phyloP scores from a whole-genome alignment of 1,140 invertebrate species.

The Oryzaephilus surinamensis region DNA sequence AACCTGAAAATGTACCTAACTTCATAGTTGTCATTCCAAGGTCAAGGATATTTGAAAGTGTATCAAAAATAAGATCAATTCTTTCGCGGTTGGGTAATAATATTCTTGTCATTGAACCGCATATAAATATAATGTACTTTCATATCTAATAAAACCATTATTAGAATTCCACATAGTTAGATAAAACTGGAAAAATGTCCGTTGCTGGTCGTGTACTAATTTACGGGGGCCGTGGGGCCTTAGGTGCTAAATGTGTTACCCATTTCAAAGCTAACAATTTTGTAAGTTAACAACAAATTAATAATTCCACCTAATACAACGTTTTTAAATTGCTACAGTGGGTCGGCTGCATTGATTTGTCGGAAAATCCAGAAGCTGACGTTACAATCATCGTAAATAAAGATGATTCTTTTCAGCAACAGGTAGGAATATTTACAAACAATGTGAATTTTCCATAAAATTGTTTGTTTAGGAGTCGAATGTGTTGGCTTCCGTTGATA shows the following conservation, averaged over 20 bases:
- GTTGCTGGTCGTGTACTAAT: slow-evolving; percentile 62
- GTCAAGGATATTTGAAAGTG: too few species aligned
- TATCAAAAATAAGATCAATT: too few species aligned
- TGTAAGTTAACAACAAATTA: slow-evolving; percentile 44
- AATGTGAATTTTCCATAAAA: slow-evolving; percentile 1
- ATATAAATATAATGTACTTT: too few species aligned
- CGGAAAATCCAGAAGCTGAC: slow-evolving; percentile 81
- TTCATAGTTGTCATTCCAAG: too few species aligned
- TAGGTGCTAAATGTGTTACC: slow-evolving; percentile 76
- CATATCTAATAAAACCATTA: too few species aligned
- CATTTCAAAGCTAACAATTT: slow-evolving; percentile 85
- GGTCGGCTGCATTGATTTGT: slow-evolving; percentile 90
- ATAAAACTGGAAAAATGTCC: slow-evolving; percentile 14
- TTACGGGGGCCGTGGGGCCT: slow-evolving; percentile 90
- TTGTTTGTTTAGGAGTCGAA: slow-evolving; percentile 41
- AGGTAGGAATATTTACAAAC: slow-evolving; percentile 41
- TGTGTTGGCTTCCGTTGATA: slow-evolving; percentile 51
- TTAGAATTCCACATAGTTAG: neutral
- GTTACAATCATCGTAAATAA: slow-evolving; percentile 77
- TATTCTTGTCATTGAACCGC: neutral
- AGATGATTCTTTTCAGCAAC: slow-evolving; percentile 63
- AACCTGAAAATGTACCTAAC: too few species aligned
- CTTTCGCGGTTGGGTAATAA: too few species aligned
- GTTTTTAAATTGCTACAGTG: slow-evolving; percentile 49
- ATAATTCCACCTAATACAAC: neutral